Conservation (phyloP, 2,888 invertebrate genomes). For the Lasioglossum villosulum region DNA sequence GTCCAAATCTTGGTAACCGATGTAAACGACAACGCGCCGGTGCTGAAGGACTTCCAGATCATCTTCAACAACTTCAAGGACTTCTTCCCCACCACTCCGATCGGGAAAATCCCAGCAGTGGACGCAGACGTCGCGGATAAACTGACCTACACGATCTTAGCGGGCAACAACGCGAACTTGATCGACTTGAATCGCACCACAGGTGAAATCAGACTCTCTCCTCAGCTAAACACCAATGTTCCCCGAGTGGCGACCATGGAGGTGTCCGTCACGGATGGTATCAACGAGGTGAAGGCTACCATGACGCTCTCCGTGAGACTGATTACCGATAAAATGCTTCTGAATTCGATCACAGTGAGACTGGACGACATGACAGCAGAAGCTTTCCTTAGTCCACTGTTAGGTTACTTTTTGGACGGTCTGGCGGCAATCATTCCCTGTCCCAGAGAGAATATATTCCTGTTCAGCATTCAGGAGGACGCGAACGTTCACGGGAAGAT, state of each 20-base stretch:
- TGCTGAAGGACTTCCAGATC: slow-evolving; percentile 95
- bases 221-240: slow-evolving; percentile 97
- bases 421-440: slow-evolving; percentile 96
- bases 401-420: slow-evolving; percentile 95
- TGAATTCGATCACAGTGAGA: slow-evolving; percentile 96
- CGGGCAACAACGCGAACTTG: slow-evolving; percentile 97
- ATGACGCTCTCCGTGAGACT: slow-evolving; percentile 96
- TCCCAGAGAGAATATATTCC: slow-evolving; percentile 95
- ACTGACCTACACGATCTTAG: slow-evolving; percentile 92
- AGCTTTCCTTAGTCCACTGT: slow-evolving; percentile 94
- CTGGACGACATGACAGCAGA: slow-evolving; percentile 97
- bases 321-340: slow-evolving; percentile 97
- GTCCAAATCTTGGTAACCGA: slow-evolving; percentile 96
- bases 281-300: slow-evolving; percentile 96
- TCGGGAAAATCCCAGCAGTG: slow-evolving; percentile 96
- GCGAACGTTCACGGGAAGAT: slow-evolving; percentile 95
- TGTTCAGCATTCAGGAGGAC: slow-evolving; percentile 96
- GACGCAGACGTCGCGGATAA: slow-evolving; percentile 98
- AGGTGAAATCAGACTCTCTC: slow-evolving; percentile 94
- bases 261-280: slow-evolving; percentile 96
- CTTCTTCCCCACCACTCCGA: slow-evolving; percentile 96
- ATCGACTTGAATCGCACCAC: slow-evolving; percentile 93
- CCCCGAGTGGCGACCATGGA: slow-evolving; percentile 97
- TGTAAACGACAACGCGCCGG: slow-evolving; percentile 97
- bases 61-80: slow-evolving; percentile 98